Conservation (phyloP, 2,113 vertebrate genomes). For the Callipepla californica region DNA sequence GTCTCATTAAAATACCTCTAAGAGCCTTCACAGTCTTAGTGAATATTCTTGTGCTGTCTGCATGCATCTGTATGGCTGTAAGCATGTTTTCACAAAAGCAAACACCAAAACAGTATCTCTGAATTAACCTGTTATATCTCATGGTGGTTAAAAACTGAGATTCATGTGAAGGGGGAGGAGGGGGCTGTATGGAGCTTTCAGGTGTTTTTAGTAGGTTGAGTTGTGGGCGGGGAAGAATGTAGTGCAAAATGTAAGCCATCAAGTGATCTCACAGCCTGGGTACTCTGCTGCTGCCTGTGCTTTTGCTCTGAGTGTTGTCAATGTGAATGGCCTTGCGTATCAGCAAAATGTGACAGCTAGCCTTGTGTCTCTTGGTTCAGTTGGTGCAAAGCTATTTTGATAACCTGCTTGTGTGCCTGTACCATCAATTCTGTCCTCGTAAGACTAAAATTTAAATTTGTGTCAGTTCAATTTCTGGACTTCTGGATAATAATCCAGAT, state of each 20-base stretch:
- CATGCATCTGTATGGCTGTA: rapidly evolving
- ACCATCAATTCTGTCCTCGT: background rate
- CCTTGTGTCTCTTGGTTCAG: background rate
- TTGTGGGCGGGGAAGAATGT: background rate
- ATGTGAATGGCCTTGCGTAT: rapidly evolving
- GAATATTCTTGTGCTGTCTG: background rate
- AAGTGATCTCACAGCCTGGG: rapidly evolving
- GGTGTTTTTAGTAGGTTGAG: background rate
- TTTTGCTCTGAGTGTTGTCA: background rate
- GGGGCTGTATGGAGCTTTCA: background rate
- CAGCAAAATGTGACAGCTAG: background rate
- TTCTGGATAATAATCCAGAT: background rate
- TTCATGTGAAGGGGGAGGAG: background rate
- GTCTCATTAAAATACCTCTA: background rate
- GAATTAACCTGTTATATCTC: background rate
- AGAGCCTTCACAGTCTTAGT: background rate
- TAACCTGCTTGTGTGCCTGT: background rate
- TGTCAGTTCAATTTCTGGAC: background rate
- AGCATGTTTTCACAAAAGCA: background rate
- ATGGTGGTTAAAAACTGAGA: background rate
- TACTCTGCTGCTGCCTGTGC: background rate
- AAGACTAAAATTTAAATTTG: background rate
- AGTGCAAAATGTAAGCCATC: rapidly evolving
- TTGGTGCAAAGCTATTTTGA: background rate
- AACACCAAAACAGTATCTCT: no score